phyloP scores from a whole-genome alignment of 1,140 invertebrate species.

The Muscidifurax raptorellus region DNA sequence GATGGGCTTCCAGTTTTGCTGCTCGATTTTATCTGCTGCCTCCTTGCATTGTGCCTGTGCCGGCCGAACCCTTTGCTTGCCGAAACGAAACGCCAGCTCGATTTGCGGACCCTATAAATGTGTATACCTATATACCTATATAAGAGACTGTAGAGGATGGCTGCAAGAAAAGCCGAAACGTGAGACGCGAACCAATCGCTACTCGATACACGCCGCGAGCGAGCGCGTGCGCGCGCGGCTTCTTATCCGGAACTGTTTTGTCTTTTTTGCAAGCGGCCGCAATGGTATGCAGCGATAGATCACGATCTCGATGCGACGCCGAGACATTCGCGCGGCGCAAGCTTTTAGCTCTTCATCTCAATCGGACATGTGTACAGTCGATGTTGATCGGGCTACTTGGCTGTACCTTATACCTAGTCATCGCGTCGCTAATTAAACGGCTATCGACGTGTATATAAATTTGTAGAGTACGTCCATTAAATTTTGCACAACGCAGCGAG shows the following conservation, averaged over 20 bases:
- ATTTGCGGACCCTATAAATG: neutral
- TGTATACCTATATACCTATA: neutral
- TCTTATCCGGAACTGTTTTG: neutral
- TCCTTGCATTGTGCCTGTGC: neutral
- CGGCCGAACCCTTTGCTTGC: neutral
- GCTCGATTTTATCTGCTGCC: neutral
- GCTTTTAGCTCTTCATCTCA: neutral
- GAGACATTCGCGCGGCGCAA: neutral
- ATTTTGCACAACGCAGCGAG: no score
- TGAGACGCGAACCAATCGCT: constrained; percentile 63
- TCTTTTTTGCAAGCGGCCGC: neutral
- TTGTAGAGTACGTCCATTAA: no score
- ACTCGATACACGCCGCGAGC: neutral
- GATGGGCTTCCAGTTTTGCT: constrained; percentile 28
- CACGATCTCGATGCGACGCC: neutral
- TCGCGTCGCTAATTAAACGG: constrained; percentile 3
- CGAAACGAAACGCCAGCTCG: neutral
- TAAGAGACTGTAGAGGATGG: no score
- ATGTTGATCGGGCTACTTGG: neutral
- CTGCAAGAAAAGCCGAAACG: constrained; percentile 50
- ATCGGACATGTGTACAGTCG: neutral
- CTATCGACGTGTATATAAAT: no score
- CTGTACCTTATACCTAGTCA: neutral
- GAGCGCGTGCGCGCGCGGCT: neutral
- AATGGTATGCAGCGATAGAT: constrained; percentile 31